Percentiles rank a stretch among this genome's conserved stretches.
These are phyloP conservation scores for Drosophila algonquin DNA, from an alignment of 2,888 invertebrate genomes.

Conservation along the genomic window DNA sequence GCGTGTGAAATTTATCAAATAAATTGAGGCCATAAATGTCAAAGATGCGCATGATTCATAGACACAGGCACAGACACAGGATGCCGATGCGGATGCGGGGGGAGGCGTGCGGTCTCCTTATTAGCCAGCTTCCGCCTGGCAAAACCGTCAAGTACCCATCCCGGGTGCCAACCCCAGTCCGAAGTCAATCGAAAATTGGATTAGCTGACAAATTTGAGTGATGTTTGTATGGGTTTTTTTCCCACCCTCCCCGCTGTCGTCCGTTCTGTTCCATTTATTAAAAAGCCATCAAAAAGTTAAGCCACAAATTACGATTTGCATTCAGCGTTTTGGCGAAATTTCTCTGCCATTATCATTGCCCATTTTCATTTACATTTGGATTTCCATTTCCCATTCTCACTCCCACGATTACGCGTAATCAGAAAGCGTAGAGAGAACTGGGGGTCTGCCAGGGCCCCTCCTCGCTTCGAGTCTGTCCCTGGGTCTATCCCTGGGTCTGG, in stretches of 20 bases:
- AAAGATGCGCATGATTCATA: conserved; percentile 76
- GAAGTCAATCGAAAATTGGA: conserved; percentile 44
- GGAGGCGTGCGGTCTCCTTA: conserved; percentile 40
- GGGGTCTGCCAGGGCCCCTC: no score
- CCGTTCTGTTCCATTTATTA: conserved; percentile 52
- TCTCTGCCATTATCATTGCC: conserved; percentile 34
- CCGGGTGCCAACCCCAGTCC: conserved; percentile 7
- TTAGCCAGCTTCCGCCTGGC: conserved; percentile 61
- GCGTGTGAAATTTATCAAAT: conserved; percentile 81
- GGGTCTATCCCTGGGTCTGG: conserved; percentile 7
- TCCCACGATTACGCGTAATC: conserved; percentile 47
- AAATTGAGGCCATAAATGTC: conserved; percentile 81
- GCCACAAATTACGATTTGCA: conserved; percentile 42
- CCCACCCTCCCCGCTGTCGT: background rate
- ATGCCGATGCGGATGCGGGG: conserved; percentile 3
- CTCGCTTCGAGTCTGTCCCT: conserved; percentile 1
- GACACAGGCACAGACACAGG: conserved; percentile 20
- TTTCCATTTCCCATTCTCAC: conserved; percentile 30
- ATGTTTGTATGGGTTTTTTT: conserved; percentile 29
- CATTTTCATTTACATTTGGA: conserved; percentile 14
- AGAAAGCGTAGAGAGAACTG: conserved; percentile 58
- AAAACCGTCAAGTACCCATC: conserved; percentile 4
- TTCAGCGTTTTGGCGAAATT: conserved; percentile 37
- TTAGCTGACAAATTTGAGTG: conserved; percentile 59
- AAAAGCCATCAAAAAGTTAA: conserved; percentile 47